Percentiles rank a stretch among this genome's conserved stretches.
These are phyloP conservation scores for Diceros bicornis DNA, from an alignment of 2,797 vertebrate species.

Conservation along the genomic window DNA sequence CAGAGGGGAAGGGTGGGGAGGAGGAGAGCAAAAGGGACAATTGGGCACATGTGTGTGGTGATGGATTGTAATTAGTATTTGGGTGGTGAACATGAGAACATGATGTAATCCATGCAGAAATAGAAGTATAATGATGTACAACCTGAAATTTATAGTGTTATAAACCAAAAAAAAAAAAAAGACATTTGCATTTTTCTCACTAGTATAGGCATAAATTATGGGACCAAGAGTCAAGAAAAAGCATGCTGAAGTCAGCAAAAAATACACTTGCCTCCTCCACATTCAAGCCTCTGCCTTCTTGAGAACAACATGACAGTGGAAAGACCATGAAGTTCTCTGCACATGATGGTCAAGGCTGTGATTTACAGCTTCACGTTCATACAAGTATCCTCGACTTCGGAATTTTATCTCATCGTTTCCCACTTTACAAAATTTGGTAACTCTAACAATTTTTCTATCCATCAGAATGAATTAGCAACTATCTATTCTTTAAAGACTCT, in stretches of 20 bases:
- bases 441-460: not conserved
- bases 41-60: too few species aligned
- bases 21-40: too few species aligned
- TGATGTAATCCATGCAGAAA: too few species aligned
- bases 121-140: too few species aligned
- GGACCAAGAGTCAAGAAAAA: not conserved
- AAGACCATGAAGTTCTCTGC: not conserved
- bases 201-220: not conserved
- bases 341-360: not conserved
- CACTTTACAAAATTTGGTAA: constrained; percentile 23
- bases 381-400: not conserved
- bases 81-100: too few species aligned
- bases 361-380: not conserved
- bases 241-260: not conserved
- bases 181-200: not conserved
- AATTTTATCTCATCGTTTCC: not conserved
- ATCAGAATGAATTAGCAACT: constrained; percentile 22
- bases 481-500: constrained; percentile 50
- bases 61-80: too few species aligned
- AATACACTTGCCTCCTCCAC: not conserved
- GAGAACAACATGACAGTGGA: not conserved
- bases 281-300: too few species aligned
- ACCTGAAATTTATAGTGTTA: too few species aligned
- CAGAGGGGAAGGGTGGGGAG: too few species aligned
- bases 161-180: too few species aligned